Percentiles rank a stretch among this genome's conserved stretches.
These are phyloP conservation scores for Agrilus mali DNA, from an alignment of 2,888 invertebrate species.

Conservation along the genomic window DNA sequence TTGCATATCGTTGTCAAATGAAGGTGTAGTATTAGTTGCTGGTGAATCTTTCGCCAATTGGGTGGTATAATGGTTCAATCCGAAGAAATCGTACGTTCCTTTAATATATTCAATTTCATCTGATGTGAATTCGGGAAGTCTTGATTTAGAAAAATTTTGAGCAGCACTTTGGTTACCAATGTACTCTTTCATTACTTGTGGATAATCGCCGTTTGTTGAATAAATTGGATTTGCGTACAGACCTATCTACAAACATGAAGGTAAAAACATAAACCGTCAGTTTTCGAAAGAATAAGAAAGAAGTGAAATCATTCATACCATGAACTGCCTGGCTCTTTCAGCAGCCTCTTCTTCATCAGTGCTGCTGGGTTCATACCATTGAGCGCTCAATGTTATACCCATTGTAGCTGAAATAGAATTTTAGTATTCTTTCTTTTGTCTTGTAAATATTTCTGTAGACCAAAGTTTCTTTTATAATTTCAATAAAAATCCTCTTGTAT, in stretches of 20 bases:
- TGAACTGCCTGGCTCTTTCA: constrained; percentile 27
- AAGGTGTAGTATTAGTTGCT: constrained; percentile 1
- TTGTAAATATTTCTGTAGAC: too few relatives aligned
- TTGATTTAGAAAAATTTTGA: constrained; percentile 43
- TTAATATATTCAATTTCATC: constrained; percentile 31
- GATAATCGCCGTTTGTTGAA: constrained; percentile 44
- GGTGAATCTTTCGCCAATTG: constrained; percentile 6
- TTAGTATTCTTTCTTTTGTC: too few relatives aligned
- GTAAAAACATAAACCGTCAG: too few relatives aligned
- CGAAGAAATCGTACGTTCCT: constrained; percentile 39
- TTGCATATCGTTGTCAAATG: constrained; percentile 24
- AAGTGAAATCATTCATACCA: constrained; percentile 6
- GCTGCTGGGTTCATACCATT: constrained; percentile 35
- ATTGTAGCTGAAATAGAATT: constrained; percentile 20
- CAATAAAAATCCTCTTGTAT: too few relatives aligned
- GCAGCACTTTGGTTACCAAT: constrained; percentile 40
- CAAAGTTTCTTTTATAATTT: too few relatives aligned
- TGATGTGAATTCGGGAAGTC: constrained; percentile 42
- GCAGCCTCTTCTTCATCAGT: constrained; percentile 34
- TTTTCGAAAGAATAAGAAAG: too few relatives aligned
- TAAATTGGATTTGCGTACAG: constrained; percentile 45
- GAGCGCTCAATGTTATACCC: constrained; percentile 35
- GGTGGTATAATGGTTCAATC: constrained; percentile 37
- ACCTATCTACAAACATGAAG: constrained; percentile 23
- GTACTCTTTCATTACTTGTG: constrained; percentile 38